Evolutionary conservation across 2,113 vertebrate species (phyloP).

Genomic region (Pelecanoides urinatrix): DNA sequence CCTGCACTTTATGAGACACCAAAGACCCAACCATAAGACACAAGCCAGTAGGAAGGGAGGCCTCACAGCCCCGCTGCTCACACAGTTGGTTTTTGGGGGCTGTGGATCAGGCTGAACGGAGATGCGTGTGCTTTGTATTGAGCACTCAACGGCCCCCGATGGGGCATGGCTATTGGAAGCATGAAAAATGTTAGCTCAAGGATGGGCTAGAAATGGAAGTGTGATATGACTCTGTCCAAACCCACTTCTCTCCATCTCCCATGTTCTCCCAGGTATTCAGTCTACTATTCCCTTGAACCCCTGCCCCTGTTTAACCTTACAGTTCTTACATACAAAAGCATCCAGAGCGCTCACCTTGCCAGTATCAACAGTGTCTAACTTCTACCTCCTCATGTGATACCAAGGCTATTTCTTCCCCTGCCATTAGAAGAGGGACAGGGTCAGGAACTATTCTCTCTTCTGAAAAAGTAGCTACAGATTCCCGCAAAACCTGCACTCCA

Average conservation of each 20-base stretch:
- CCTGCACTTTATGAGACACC: background rate
- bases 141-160: rapidly evolving
- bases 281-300: background rate
- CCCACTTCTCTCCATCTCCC: background rate
- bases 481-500: background rate
- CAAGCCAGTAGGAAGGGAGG: rapidly evolving
- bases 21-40: background rate
- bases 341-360: background rate
- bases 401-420: background rate
- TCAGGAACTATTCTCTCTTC: background rate
- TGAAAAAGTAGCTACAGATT: background rate
- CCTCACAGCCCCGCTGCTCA: background rate
- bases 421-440: background rate
- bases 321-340: background rate
- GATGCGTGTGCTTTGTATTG: background rate
- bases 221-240: background rate
- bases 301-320: background rate
- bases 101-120: background rate
- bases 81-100: background rate
- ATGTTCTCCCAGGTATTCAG: background rate
- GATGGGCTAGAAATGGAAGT: background rate
- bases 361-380: background rate
- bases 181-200: background rate
- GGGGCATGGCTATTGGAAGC: background rate
- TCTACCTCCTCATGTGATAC: background rate